Percentiles rank a stretch among this genome's conserved stretches.
Evolutionary conservation across 2,113 vertebrate species (phyloP).

Genomic region (Gopherus flavomarginatus): DNA sequence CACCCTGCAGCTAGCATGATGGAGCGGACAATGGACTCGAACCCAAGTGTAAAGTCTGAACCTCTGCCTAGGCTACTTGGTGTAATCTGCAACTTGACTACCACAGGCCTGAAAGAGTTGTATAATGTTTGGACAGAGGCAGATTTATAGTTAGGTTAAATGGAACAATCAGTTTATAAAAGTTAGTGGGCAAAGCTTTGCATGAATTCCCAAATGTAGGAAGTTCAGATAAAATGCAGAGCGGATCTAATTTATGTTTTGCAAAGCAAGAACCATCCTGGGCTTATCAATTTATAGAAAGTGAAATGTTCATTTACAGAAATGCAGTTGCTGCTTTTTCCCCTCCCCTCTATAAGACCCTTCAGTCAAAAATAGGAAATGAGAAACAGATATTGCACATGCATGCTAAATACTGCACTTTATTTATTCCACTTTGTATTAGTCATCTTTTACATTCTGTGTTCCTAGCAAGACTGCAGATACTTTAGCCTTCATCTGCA

Average conservation of each 20-base stretch:
- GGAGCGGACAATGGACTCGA: background rate
- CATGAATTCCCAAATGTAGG: background rate
- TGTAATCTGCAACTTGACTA: background rate
- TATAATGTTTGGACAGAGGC: background rate
- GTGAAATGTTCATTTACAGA: background rate
- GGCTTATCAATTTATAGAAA: rapidly evolving
- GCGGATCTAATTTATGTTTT: background rate
- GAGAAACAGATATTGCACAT: background rate
- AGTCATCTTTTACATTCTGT: slow-evolving; percentile 22
- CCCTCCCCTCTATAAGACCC: background rate
- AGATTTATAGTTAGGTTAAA: background rate
- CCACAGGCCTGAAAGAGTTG: background rate
- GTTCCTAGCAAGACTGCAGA: slow-evolving; percentile 55
- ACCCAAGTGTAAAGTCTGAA: background rate
- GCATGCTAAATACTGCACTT: background rate
- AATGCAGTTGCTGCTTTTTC: background rate
- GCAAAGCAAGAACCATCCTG: background rate
- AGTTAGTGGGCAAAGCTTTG: background rate
- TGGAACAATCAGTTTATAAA: background rate
- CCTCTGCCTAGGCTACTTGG: background rate
- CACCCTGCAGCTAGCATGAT: background rate
- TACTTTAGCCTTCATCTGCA: slow-evolving; percentile 54
- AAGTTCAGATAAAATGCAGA: background rate
- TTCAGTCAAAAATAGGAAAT: background rate
- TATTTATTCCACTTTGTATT: slow-evolving; percentile 22